A percentile compares a stretch with the other conserved stretches of the same genome.
phyloP scores from a whole-genome alignment of 2,113 vertebrate genomes.

The Dolichotis patagonum region DNA sequence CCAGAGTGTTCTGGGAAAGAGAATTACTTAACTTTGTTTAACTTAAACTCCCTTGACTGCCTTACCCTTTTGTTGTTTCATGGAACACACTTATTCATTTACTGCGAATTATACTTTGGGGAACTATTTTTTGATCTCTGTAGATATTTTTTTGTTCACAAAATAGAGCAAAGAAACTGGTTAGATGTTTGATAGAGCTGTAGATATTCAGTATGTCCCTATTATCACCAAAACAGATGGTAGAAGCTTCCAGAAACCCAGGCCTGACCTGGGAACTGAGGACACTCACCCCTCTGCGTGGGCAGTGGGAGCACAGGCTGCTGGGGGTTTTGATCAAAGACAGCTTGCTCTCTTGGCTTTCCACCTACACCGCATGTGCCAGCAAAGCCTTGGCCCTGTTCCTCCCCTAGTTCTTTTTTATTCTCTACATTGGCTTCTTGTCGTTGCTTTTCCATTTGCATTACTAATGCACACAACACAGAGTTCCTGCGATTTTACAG shows the following conservation, averaged over 20 bases:
- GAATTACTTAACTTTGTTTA: slow-evolving; percentile 22
- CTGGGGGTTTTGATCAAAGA: slow-evolving; percentile 60
- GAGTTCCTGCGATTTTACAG: slow-evolving; percentile 58
- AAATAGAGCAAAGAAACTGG: slow-evolving; percentile 36
- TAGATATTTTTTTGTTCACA: slow-evolving; percentile 35
- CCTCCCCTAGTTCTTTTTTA: slow-evolving; percentile 15
- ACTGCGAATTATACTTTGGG: not conserved
- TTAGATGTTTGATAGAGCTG: not conserved
- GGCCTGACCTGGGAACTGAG: slow-evolving; percentile 34
- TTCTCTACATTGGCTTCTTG: slow-evolving; percentile 44
- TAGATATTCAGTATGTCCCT: not conserved
- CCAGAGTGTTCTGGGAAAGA: not conserved
- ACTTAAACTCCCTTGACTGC: not conserved
- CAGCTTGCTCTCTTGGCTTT: slow-evolving; percentile 65
- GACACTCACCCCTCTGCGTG: not conserved
- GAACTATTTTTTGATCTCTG: not conserved
- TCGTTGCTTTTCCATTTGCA: slow-evolving; percentile 71
- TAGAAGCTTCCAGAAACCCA: slow-evolving; percentile 45
- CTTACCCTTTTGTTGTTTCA: not conserved
- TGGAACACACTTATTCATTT: slow-evolving; percentile 9
- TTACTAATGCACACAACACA: slow-evolving; percentile 70
- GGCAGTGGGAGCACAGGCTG: not conserved
- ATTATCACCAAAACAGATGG: not conserved
- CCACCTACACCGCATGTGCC: not conserved
- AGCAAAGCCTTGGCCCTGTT: not conserved